Percentiles rank a stretch among this genome's conserved stretches.
Conservation (phyloP, 2,797 vertebrate species). For the Heliangelus exortis region DNA sequence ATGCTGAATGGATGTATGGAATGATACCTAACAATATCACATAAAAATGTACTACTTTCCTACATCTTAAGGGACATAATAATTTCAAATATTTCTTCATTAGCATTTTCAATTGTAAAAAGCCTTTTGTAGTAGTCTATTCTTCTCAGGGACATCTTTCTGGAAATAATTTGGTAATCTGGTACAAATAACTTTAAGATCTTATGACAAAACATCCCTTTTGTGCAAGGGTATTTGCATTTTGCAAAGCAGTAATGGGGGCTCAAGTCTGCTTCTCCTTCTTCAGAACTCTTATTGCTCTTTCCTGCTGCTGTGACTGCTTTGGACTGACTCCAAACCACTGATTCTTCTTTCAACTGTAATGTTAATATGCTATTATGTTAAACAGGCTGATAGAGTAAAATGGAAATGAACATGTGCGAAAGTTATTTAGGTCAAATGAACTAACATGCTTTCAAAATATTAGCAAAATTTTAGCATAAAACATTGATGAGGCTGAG, state of each 20-base stretch:
- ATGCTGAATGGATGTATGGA: background rate
- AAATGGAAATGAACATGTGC: conserved; percentile 69
- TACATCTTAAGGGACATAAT: background rate
- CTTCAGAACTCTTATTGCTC: conserved; percentile 55
- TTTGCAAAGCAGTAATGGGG: conserved; percentile 32
- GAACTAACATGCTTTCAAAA: conserved; percentile 70
- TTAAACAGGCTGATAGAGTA: conserved; percentile 66
- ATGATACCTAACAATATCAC: background rate
- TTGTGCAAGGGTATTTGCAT: conserved; percentile 31
- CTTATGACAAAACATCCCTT: conserved; percentile 1
- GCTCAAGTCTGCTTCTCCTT: conserved; percentile 45
- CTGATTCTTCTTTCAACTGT: conserved; percentile 65
- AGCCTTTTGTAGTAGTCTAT: background rate
- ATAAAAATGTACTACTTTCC: background rate
- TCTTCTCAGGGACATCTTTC: conserved; percentile 37
- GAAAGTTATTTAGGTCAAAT: conserved; percentile 70
- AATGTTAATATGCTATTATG: conserved; percentile 69
- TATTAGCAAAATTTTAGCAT: conserved; percentile 70
- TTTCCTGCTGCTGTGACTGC: conserved; percentile 61
- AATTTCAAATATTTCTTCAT: conserved; percentile 26
- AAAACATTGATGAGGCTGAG: conserved; percentile 71
- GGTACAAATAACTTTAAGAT: conserved; percentile 18
- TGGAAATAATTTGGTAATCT: conserved; percentile 60
- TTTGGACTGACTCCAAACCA: conserved; percentile 68
- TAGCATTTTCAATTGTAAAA: conserved; percentile 2